phyloP scores from a whole-genome alignment of 1,140 invertebrate genomes.

The Aporrectodea caliginosa region DNA sequence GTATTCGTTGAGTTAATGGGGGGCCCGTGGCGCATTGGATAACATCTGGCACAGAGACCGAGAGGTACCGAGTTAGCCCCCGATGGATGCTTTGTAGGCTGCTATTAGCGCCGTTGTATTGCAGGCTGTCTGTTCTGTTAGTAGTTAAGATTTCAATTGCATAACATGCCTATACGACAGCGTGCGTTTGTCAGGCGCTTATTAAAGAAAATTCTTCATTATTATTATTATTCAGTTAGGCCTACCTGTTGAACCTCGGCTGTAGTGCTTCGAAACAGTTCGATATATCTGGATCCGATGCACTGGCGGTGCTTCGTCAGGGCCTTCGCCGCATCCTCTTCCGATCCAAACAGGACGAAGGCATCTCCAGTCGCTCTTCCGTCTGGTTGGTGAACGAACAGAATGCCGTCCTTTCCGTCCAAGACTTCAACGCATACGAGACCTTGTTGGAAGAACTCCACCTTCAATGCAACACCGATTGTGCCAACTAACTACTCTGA shows the following conservation, averaged over 20 bases:
- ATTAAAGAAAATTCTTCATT: too few species aligned
- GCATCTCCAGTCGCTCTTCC: constrained; percentile 96
- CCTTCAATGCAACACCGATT: constrained; percentile 58
- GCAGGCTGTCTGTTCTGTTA: too few species aligned
- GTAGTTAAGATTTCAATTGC: too few species aligned
- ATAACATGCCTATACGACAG: too few species aligned
- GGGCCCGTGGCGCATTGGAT: too few species aligned
- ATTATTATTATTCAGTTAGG: too few species aligned
- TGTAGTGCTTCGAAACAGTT: constrained; percentile 93
- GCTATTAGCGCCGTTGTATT: too few species aligned
- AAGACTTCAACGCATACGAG: constrained; percentile 81
- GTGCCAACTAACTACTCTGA: background rate
- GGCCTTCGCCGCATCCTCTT: constrained; percentile 82
- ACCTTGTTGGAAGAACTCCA: constrained; percentile 89
- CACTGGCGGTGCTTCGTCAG: constrained; percentile 88
- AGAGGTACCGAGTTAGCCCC: too few species aligned
- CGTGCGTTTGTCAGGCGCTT: too few species aligned
- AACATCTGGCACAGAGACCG: too few species aligned
- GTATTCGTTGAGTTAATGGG: too few species aligned
- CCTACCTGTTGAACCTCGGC: constrained; percentile 96
- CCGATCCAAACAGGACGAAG: constrained; percentile 86
- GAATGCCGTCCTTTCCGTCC: constrained; percentile 85
- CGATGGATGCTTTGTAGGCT: too few species aligned
- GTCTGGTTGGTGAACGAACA: constrained; percentile 94
- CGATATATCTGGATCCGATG: constrained; percentile 95